Base-by-base conservation (phyloP, 2,113 vertebrate species). In the Thymallus thymallus region DNA sequence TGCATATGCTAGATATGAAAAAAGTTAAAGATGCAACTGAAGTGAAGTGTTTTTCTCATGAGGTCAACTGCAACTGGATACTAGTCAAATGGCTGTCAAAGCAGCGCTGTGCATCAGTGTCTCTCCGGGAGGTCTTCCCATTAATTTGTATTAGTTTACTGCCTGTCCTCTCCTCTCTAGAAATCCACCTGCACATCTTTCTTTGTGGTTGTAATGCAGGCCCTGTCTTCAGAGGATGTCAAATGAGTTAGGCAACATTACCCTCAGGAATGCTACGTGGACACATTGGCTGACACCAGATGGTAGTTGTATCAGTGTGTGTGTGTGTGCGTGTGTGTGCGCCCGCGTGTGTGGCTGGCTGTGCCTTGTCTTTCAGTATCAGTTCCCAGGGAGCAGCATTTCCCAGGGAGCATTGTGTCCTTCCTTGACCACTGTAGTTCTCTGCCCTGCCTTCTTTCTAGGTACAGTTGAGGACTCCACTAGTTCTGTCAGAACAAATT, bases 381-480 rank as follows among this genome's bases (percentile, higher is more conserved):
- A 78, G 32, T 85, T n/a, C n/a, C n/a, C n/a, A n/a, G n/a, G n/a
- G n/a, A n/a, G 77, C 80, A 75, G 71, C 77, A 56, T 72, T 55
- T 83, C 66, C 72, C 61, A 67, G 24, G 48, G 13, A 51, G 48
- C 48, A 51, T 51, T 51, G 14, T 51, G 12, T 51, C 5, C 51
- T 61, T 20, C 63, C 63, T 32, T 23, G 10, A 55, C 51, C 51
- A 55, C 18, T 55, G 45, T 13, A 4, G 4, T 41, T 41, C 35
- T 41, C 35, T 41, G 35, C 35, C 35, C 2, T 10, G 35, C 10
- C 35, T 10, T 41, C 35, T 41, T 41, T 41, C 35, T 41, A 9
- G 35, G 35, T 41, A 41, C 35, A 41, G 35, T 41, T 20, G 14
- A 55, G 51, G 13, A 18, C 51, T 20, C 51, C 63, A 20, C 72